A percentile compares a stretch with the other conserved stretches of the same genome.
Evolutionary conservation across 2,113 vertebrate species (phyloP).

Genomic region (Colius striatus): DNA sequence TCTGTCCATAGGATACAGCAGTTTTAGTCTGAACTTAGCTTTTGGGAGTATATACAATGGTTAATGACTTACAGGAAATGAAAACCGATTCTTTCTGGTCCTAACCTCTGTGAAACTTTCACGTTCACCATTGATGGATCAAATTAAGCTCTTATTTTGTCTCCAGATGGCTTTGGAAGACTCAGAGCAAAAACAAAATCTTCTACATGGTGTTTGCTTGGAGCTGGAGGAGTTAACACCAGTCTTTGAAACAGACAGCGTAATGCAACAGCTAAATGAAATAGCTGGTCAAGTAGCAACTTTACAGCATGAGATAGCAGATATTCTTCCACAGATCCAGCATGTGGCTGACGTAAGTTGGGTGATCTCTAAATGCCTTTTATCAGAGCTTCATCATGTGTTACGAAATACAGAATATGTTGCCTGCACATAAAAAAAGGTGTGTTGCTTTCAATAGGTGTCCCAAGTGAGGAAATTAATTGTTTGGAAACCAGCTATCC

Average conservation of each 20-base stretch:
- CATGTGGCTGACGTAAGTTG: slow-evolving; percentile 86
- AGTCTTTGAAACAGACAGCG: slow-evolving; percentile 79
- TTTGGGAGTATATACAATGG: background rate
- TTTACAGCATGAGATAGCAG: slow-evolving; percentile 82
- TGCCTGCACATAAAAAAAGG: background rate
- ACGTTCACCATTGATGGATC: background rate
- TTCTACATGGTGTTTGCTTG: slow-evolving; percentile 77
- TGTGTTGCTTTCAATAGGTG: background rate
- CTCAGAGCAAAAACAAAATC: slow-evolving; percentile 85
- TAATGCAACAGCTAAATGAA: slow-evolving; percentile 75
- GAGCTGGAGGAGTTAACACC: slow-evolving; percentile 85
- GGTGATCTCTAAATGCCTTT: background rate
- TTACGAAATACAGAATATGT: background rate
- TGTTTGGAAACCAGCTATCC: background rate
- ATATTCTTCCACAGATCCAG: slow-evolving; percentile 83
- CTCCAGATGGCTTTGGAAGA: slow-evolving; percentile 89
- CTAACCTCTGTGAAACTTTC: background rate
- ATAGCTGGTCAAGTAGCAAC: slow-evolving; percentile 75
- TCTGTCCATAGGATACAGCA: background rate
- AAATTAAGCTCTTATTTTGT: background rate
- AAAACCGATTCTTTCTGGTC: background rate
- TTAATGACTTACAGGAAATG: background rate
- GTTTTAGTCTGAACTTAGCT: background rate
- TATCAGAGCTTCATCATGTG: background rate
- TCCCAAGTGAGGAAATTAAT: background rate